These are phyloP conservation scores for Neelides sp. DNA, from an alignment of 1,140 invertebrate genomes.

Conservation along the genomic window DNA sequence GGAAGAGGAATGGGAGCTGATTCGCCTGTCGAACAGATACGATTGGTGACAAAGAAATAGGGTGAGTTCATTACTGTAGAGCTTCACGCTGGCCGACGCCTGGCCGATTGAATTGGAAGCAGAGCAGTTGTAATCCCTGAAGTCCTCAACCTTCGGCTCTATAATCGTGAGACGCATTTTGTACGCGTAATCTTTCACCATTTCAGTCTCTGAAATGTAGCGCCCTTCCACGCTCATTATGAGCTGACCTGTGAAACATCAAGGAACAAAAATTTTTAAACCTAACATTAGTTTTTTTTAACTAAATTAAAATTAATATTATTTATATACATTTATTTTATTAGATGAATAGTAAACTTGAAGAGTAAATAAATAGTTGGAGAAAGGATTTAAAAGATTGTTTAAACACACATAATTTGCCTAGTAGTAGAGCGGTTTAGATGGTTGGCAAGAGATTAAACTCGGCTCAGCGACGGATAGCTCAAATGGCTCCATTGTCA, in stretches of 20 bases:
- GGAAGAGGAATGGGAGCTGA: too few relatives aligned
- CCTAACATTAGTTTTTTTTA: not conserved
- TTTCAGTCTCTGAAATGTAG: conserved; percentile 31
- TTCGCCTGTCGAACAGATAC: too few relatives aligned
- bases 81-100: conserved; percentile 37
- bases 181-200: conserved; percentile 33
- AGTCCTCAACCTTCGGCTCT: conserved; percentile 38
- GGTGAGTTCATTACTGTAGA: conserved; percentile 43
- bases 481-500: conserved; percentile 2
- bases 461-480: conserved; percentile 2
- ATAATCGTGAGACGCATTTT: conserved; percentile 38
- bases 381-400: conserved; percentile 4
- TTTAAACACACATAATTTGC: conserved; percentile 2
- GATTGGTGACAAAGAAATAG: too few relatives aligned
- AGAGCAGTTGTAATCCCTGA: conserved; percentile 40
- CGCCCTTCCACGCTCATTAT: conserved; percentile 32
- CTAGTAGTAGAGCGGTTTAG: conserved; percentile 8
- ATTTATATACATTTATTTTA: too few relatives aligned
- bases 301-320: not conserved
- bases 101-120: conserved; percentile 40
- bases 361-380: not conserved
- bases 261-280: not conserved
- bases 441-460: conserved; percentile 8
- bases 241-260: conserved; percentile 30
- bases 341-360: not conserved